Evolutionary conservation across 2,888 invertebrate genomes (phyloP).

Genomic region (Acronicta aceris): DNA sequence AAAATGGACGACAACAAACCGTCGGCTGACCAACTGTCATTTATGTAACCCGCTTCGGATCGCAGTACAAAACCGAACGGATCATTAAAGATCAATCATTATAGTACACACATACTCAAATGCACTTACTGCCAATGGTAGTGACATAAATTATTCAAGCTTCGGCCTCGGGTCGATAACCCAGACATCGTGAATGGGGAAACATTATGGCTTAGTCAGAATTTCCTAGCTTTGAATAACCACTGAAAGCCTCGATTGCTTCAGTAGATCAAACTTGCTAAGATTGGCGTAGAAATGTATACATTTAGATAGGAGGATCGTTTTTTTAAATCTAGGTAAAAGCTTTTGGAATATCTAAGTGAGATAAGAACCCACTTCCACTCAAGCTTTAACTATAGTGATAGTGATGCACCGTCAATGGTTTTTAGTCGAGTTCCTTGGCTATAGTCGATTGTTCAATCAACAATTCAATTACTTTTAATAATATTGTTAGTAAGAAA

Average conservation of each 20-base stretch:
- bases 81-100: slow-evolving; percentile 45
- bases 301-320: slow-evolving; percentile 59
- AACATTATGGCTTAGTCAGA: slow-evolving; percentile 66
- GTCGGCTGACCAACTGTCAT: slow-evolving; percentile 31
- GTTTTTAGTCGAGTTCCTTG: slow-evolving; percentile 45
- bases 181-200: slow-evolving; percentile 67
- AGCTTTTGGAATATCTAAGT: slow-evolving; percentile 52
- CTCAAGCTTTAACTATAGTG: slow-evolving; percentile 38
- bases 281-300: slow-evolving; percentile 63
- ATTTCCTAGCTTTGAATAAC: slow-evolving; percentile 63
- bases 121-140: slow-evolving; percentile 57
- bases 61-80: slow-evolving; percentile 20
- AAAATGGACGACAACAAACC: slow-evolving; percentile 14
- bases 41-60: slow-evolving; percentile 17
- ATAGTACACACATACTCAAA: slow-evolving; percentile 44
- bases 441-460: slow-evolving; percentile 26
- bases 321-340: slow-evolving; percentile 57
- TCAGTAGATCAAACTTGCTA: slow-evolving; percentile 53
- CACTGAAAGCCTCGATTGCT: slow-evolving; percentile 57
- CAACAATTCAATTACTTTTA: too few relatives aligned
- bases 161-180: slow-evolving; percentile 73
- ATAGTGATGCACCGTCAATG: slow-evolving; percentile 48
- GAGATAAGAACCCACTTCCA: slow-evolving; percentile 45
- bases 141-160: slow-evolving; percentile 78
- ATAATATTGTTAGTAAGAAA: too few relatives aligned